Conservation (phyloP, 2,797 vertebrate genomes). For the Mareca penelope region DNA sequence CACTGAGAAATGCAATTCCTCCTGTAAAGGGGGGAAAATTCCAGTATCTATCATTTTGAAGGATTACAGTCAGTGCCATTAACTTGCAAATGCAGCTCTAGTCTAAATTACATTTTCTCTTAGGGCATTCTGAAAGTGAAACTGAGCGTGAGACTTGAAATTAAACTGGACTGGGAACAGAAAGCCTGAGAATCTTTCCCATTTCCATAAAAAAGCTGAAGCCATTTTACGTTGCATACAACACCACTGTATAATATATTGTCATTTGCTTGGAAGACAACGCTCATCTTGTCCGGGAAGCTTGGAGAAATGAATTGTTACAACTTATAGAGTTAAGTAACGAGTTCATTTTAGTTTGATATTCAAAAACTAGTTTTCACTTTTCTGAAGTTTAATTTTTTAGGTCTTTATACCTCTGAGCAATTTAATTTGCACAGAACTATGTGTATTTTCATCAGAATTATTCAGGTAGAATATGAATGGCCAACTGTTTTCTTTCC, state of each 20-base stretch:
- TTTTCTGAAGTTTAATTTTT: neutral
- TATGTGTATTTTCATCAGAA: neutral
- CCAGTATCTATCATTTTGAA: conserved; percentile 69
- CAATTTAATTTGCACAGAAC: neutral
- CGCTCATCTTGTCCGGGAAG: neutral
- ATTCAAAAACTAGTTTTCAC: neutral
- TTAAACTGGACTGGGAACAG: neutral
- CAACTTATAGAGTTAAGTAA: neutral
- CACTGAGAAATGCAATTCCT: conserved; percentile 65
- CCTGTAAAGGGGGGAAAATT: conserved; percentile 33
- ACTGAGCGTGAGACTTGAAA: conserved; percentile 32
- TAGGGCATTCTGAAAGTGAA: conserved; percentile 56
- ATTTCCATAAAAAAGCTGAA: neutral
- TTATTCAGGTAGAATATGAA: neutral
- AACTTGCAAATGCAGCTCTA: conserved; percentile 19
- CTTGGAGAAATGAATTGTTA: neutral
- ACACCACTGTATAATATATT: neutral
- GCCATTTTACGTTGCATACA: neutral
- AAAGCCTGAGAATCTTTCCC: neutral
- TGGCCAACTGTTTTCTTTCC: neutral
- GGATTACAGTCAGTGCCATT: conserved; percentile 52
- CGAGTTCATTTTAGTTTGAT: neutral
- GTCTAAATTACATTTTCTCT: conserved; percentile 60
- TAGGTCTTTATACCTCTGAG: neutral
- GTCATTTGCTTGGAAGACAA: conserved; percentile 8